A percentile compares a stretch with the other conserved stretches of the same genome.
These are phyloP conservation scores for Pseudopodoces humilis DNA, from an alignment of 2,113 vertebrate species.

Conservation along the genomic window DNA sequence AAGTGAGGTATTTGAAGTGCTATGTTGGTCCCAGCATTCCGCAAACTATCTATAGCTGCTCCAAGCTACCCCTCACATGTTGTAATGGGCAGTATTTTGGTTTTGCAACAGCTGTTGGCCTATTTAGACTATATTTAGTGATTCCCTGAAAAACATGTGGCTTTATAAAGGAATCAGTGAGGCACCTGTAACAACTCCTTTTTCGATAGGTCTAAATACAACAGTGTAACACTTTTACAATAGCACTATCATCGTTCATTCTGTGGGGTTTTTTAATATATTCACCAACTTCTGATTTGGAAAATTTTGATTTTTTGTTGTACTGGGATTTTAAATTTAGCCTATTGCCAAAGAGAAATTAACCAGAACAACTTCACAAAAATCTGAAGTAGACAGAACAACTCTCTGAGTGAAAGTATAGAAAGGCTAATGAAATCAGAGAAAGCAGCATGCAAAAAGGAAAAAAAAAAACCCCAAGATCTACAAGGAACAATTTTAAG, in stretches of 20 bases:
- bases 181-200: neutral
- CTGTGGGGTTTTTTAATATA: neutral
- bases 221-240: neutral
- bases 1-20: neutral
- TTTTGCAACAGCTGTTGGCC: neutral
- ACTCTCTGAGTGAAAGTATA: constrained; percentile 5
- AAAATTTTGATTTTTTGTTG: constrained; percentile 7
- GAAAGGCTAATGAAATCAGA: constrained; percentile 35
- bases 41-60: constrained; percentile 8
- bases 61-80: constrained; percentile 15
- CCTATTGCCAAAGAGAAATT: constrained; percentile 46
- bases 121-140: neutral
- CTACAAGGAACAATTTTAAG: neutral
- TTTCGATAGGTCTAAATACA: neutral
- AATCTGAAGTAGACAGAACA: constrained; percentile 26
- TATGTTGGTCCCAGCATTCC: neutral
- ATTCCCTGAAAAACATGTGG: neutral
- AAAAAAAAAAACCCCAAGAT: neutral
- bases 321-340: constrained; percentile 47
- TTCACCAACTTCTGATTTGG: neutral
- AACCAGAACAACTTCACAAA: constrained; percentile 34
- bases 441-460: neutral
- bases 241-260: neutral
- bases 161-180: neutral
- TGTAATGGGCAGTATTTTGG: neutral